Evolutionary conservation across 2,888 invertebrate species (phyloP).

Genomic region (Stenotaenia linearis): DNA sequence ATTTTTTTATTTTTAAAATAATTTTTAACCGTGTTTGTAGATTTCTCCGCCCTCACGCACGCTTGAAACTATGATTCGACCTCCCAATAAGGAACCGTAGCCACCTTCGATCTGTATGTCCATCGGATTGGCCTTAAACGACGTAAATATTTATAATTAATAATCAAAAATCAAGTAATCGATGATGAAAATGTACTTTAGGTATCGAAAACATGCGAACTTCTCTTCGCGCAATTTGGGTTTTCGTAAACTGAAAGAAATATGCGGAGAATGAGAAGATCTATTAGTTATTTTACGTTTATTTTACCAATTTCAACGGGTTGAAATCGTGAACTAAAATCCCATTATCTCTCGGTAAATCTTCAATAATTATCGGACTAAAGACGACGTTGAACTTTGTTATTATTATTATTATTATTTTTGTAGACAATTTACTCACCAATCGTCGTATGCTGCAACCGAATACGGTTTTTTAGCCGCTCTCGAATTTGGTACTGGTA

Average conservation of each 20-base stretch:
- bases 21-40: slow-evolving; percentile 26
- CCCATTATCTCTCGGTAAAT: not conserved
- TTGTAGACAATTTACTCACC: not conserved
- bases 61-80: not conserved
- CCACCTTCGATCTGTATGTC: slow-evolving; percentile 13
- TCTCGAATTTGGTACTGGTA: not conserved
- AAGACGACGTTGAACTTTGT: not conserved
- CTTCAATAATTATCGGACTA: slow-evolving; percentile 26
- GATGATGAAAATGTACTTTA: not conserved
- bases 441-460: not conserved
- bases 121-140: not conserved
- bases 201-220: not conserved
- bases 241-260: not conserved
- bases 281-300: no score
- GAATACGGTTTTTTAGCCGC: not conserved
- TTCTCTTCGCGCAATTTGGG: not conserved
- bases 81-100: not conserved
- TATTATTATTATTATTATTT: not conserved
- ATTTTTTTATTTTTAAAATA: not conserved
- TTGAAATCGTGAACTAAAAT: not conserved
- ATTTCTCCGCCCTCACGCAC: slow-evolving; percentile 14
- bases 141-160: not conserved
- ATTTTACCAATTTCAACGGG: slow-evolving; percentile 3
- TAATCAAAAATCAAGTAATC: not conserved
- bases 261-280: no score